Base-by-base conservation (phyloP, 1,140 invertebrate genomes). In the Drosophila seguyi region DNA sequence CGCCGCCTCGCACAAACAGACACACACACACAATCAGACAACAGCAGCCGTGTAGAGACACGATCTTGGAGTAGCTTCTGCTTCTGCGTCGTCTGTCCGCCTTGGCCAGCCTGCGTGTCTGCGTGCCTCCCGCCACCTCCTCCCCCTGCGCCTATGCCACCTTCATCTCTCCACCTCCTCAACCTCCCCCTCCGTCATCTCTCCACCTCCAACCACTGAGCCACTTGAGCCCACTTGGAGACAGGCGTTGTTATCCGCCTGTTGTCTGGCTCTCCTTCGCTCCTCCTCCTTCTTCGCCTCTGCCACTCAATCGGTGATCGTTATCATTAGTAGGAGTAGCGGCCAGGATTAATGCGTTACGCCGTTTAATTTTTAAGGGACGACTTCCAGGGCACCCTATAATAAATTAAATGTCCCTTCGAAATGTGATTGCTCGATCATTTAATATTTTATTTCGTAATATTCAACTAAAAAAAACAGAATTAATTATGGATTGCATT, bases 221-320 rank as follows among this genome's bases (percentile, higher is more conserved):
- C 63, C 67, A 88, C 84, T 90, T 90, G 80, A 88, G 85, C 59
- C 80, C 85, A 88, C 85, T 88, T 84, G 76, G 77, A 88, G 84
- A 88, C 80, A 88, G 67, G 75, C 84, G 80, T 68, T 78, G 55
- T 62, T 75, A 66, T 78, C 74, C 63, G 47, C 73, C 60, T 38
- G 36, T 67, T 67, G 72, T 55, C 72, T 76, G 59, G 38, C 71
- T 74, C 63, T 53, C 41, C 59, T 61, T 68, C 41, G 11, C 38
- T n/a, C 20, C 34, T 41, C 22, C 44, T 38, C 29, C 42, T 47
- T 14, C 58, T 27, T 44, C 65, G 60, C 60, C 60, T 31, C 45
- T 67, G 66, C 45, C 66, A 82, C 62, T 59, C 59, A 63, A 77
- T 45, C 58, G 55, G 75, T 69, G 36, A 47, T 78, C 62, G 58